These are phyloP conservation scores for Liolophura sinensis DNA, from an alignment of 1,140 invertebrate genomes.

Conservation along the genomic window DNA sequence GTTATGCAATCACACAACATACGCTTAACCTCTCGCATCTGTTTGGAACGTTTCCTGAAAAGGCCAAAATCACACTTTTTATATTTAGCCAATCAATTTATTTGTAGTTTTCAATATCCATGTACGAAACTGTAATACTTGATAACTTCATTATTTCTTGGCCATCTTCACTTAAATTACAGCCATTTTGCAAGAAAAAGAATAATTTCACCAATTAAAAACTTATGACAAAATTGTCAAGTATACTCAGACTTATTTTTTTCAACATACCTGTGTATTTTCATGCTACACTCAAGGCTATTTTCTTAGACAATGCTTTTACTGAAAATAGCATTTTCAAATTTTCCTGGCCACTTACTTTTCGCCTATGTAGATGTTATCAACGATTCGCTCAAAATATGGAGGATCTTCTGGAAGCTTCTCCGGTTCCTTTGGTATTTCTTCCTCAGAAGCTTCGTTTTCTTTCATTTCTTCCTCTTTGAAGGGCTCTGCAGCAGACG, in stretches of 20 bases:
- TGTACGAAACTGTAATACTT: too few species aligned
- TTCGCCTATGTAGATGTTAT: slow-evolving; percentile 75
- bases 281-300: not conserved
- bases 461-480: not conserved
- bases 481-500: too few species aligned
- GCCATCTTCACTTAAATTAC: too few species aligned
- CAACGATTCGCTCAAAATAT: slow-evolving; percentile 77
- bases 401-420: slow-evolving; percentile 67
- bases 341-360: slow-evolving; percentile 48
- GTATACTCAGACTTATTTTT: not conserved
- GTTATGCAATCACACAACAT: slow-evolving; percentile 97
- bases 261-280: not conserved
- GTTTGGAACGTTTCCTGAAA: slow-evolving; percentile 57
- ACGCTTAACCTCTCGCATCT: slow-evolving; percentile 74
- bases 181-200: too few species aligned
- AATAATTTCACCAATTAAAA: too few species aligned
- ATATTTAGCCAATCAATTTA: too few species aligned
- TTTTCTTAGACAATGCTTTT: too few species aligned
- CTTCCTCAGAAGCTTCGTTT: slow-evolving; percentile 8
- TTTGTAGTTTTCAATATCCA: too few species aligned
- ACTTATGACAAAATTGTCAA: not conserved
- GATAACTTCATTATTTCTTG: too few species aligned
- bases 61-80: not conserved
- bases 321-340: too few species aligned
- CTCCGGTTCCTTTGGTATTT: slow-evolving; percentile 14